Evolutionary conservation across 2,888 invertebrate species (phyloP), one percentile per base, ranked within the genome.

Genomic region (Hyles lineata): DNA sequence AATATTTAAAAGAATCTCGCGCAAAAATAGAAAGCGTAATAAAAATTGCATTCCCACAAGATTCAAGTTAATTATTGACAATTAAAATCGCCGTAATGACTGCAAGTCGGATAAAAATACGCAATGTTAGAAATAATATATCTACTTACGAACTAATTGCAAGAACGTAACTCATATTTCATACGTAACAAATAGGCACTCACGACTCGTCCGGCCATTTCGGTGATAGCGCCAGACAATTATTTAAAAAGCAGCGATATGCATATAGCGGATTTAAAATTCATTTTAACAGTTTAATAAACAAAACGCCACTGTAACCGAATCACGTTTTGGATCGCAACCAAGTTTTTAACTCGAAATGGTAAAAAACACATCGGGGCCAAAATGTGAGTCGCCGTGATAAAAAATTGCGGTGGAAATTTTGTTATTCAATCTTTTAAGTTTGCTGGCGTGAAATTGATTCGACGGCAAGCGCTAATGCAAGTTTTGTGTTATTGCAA

Each of bases 351-450:
- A 67, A 50, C 67, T 50, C 55, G 23, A 23, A 50, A 67, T 67
- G 67, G 50, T 50, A 67, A 67, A 67, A 62, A 67, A 67, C 67
- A 67, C 67, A 67, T 67, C 63, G 43, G 25, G 43, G 50, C 67
- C 67, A 67, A 67, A 67, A 67, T 67, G 67, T 23, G 43, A 50
- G 17, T 23, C 67, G 23, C 23, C n/a, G 43, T 60, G 60, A 60
- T 23, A 50, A 67, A 50, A 55, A 50, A 50, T 43, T 50, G 43
- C 43, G 50, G 23, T 67, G 50, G 67, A 67, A 50, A 50, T 67
- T 67, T 50, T 67, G 50, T 67, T 67, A 67, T 67, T 67, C 67
- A 67, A 67, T 67, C 67, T 72, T 72, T 72, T 50, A 70, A 70
- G 58, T 60, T 59, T 58, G 25, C n/a, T 52, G 43, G 60, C 60